Base-by-base conservation (phyloP, 2,888 invertebrate genomes). In the Clunio marinus region DNA sequence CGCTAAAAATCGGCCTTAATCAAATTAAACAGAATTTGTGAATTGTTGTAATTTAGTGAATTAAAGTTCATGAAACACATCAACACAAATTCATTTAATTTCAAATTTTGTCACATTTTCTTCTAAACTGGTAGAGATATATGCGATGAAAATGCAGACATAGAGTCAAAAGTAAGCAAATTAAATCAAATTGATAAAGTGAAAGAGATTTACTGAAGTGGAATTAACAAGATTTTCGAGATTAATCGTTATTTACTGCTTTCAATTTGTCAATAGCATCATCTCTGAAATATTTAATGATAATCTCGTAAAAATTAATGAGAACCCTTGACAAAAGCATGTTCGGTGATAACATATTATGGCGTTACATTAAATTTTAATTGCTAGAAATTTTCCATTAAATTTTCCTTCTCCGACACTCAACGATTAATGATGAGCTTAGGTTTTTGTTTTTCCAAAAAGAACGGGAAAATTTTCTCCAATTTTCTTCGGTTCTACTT, bases 1-100 rank as follows among this genome's bases (percentile, higher is more conserved):
- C 60, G 60, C 60, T 37, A 17, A 35, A 51, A 51, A 51, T 51
- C 51, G 22, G 17, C 57, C 10, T 51, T 57, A 57, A 63, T 63
- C 62, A 35, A 63, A 35, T 59, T 20, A 59, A 59, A 15, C 32
- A 63, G 45, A 22, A 22, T 59, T 63, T 63, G 22, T 15, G 32
- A n/a, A 57, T 27, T 4, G 57, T 27, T 57, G 57, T 57, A 57
- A 57, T 57, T 57, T 27, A 27, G 57, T 27, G 57, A 51, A 51
- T 51, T 51, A 22, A 51, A 51, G 51, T 51, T 51, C 51, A 51
- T 51, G 27, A 57, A 22, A 27, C 27, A 57, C n/a, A 51, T 20
- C 20, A 15, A 51, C 51, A 51, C 51, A 51, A 57, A 27, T 57
- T 51, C 51, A 51, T 51, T 51, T 51, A 22, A 51, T 51, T 51